These are phyloP conservation scores for Zaprionus capensis DNA, from an alignment of 1,140 invertebrate genomes.

Conservation along the genomic window DNA sequence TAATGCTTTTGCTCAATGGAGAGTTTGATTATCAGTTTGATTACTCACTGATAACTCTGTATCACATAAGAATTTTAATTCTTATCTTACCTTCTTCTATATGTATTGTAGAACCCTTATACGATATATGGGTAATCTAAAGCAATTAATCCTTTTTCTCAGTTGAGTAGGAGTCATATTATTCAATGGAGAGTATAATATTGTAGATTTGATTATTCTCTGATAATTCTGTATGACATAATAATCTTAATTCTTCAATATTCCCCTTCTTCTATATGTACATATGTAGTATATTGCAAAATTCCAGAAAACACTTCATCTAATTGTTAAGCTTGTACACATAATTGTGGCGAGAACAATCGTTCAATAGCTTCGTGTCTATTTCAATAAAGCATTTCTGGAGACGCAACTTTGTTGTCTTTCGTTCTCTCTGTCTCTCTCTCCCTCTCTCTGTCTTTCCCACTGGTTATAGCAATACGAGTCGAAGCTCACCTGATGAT, in stretches of 20 bases:
- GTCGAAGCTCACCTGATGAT: conserved; percentile 12
- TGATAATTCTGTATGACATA: background rate
- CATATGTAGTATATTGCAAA: background rate
- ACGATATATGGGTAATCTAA: background rate
- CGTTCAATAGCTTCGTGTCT: background rate
- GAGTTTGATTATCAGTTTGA: no score
- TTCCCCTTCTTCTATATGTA: background rate
- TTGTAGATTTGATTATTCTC: no score
- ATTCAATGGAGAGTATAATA: no score
- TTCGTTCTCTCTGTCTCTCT: background rate
- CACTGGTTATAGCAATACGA: background rate
- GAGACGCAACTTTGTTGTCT: background rate
- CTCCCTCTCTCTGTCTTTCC: background rate
- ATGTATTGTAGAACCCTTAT: no score
- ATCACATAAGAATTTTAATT: no score
- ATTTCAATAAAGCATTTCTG: conserved; percentile 2
- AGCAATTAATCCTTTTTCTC: background rate
- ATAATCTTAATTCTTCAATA: background rate
- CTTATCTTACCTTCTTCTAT: no score
- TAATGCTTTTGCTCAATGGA: background rate
- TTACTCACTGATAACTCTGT: no score
- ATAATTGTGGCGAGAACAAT: background rate
- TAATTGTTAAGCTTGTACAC: background rate
- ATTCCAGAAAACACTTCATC: background rate
- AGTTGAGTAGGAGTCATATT: background rate